These are phyloP conservation scores for Loris lydekkerianus DNA, from an alignment of 2,797 vertebrate genomes.

Conservation along the genomic window DNA sequence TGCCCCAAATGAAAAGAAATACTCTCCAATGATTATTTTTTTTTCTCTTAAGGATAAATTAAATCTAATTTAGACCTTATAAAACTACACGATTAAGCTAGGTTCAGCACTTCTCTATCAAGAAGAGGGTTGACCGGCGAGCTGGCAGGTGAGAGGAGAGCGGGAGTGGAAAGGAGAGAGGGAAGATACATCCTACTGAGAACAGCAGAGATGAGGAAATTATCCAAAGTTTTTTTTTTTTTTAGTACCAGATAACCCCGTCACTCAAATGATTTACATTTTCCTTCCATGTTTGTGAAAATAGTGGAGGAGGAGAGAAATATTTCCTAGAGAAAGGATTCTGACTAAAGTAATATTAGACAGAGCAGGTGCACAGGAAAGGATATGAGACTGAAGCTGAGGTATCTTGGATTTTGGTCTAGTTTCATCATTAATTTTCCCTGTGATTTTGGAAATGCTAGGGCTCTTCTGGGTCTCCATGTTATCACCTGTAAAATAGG, in stretches of 20 bases:
- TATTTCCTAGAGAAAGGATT: constrained; percentile 7
- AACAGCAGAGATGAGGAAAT: not conserved
- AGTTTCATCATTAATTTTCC: not conserved
- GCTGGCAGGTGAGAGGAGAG: too few species aligned
- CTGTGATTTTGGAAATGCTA: not conserved
- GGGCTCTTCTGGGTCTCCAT: not conserved
- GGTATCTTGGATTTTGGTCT: not conserved
- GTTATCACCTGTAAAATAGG: not conserved
- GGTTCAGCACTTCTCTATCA: not conserved
- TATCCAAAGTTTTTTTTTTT: not conserved
- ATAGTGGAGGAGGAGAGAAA: not conserved
- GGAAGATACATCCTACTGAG: not conserved
- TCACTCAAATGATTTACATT: not conserved
- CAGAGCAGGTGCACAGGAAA: not conserved
- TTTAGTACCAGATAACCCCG: not conserved
- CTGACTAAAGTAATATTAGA: not conserved
- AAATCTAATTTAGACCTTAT: constrained; percentile 30
- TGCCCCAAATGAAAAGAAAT: constrained; percentile 47
- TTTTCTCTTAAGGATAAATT: constrained; percentile 60
- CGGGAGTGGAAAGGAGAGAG: not conserved
- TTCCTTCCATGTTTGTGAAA: constrained; percentile 28
- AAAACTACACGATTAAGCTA: not conserved
- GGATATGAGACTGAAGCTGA: not conserved
- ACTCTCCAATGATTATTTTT: constrained; percentile 43
- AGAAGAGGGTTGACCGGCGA: not conserved